Conservation (phyloP, 2,113 vertebrate genomes). For the Petroica traversi region DNA sequence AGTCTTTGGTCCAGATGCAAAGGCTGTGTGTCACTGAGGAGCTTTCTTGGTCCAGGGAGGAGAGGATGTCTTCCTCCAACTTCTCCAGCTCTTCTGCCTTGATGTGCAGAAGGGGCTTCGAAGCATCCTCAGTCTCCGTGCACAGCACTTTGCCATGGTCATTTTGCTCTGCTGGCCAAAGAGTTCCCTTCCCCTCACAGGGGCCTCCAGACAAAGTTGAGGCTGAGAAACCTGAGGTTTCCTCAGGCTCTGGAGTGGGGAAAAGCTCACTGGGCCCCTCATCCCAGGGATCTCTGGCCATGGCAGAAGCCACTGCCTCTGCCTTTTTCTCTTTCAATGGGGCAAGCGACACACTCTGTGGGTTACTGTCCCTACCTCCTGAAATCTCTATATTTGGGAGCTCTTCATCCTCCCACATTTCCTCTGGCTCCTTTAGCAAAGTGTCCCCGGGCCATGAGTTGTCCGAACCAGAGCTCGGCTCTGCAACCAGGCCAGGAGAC, state of each 20-base stretch:
- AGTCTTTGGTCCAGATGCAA: not conserved
- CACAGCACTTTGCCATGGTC: fast-evolving
- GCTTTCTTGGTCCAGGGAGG: not conserved
- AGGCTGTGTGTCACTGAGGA: fast-evolving
- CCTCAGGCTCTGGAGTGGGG: not conserved
- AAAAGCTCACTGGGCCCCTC: not conserved
- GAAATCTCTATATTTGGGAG: not conserved
- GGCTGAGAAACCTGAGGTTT: not conserved
- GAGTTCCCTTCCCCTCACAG: not conserved
- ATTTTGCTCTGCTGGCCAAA: fast-evolving
- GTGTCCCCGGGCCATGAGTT: fast-evolving
- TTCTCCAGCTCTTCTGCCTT: not conserved
- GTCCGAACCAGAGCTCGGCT: fast-evolving
- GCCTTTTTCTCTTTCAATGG: not conserved
- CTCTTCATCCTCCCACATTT: not conserved
- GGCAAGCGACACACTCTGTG: fast-evolving
- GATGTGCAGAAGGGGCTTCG: fast-evolving
- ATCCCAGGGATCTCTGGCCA: fast-evolving
- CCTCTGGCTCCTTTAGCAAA: not conserved
- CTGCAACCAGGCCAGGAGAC: too few relatives aligned
- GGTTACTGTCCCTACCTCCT: too few relatives aligned
- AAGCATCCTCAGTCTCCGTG: not conserved
- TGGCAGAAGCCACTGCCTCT: fast-evolving
- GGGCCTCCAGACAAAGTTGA: fast-evolving
- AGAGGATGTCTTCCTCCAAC: not conserved